Base-by-base conservation (phyloP, 2,888 invertebrate species). In the Theretra japonica region DNA sequence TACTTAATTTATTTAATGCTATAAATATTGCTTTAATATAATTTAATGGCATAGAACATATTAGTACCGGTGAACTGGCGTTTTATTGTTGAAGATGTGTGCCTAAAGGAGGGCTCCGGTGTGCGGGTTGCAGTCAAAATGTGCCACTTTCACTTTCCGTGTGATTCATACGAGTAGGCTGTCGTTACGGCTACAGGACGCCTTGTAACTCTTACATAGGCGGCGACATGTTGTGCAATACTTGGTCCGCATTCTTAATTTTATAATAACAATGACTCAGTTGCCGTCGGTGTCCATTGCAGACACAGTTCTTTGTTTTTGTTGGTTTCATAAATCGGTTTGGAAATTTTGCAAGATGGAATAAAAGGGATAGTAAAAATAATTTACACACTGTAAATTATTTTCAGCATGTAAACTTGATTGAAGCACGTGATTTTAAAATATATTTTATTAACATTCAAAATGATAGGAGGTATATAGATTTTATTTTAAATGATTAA, bases 131-230 rank as follows among this genome's bases (percentile, higher is more conserved):
- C 71, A 74, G 80, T 81, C 81, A 75, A 88, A 90, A 89, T 88
- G 87, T 88, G 86, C 83, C 86, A 89, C 94, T 94, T 94, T 94
- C 94, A 92, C 94, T 91, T 82, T 90, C 86, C 48, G 78, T 78
- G 81, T 93, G 93, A 93, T 82, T 93, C 93, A 93, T 82, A 70
- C 75, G 48, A 62, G 19, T 25, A 7, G 59, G 57, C 73, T 74
- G 79, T 82, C 79, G 83, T 90, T 90, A 88, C 89, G 87, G 82
- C 83, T 79, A 77, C 90, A 93, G 93, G 92, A 92, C 88, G 87
- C 85, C 83, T 84, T 84, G 81, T 82, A 79, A 73, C 76, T 77
- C 79, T 80, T 79, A 77, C 81, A 83, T 81, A 76, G 78, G 76
- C 77, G 77, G 84, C 84, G 83, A 86, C 84, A 81, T 82, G 86